Evolutionary conservation across 2,113 vertebrate species (phyloP).

Genomic region (Brachypodius melanocephalos): DNA sequence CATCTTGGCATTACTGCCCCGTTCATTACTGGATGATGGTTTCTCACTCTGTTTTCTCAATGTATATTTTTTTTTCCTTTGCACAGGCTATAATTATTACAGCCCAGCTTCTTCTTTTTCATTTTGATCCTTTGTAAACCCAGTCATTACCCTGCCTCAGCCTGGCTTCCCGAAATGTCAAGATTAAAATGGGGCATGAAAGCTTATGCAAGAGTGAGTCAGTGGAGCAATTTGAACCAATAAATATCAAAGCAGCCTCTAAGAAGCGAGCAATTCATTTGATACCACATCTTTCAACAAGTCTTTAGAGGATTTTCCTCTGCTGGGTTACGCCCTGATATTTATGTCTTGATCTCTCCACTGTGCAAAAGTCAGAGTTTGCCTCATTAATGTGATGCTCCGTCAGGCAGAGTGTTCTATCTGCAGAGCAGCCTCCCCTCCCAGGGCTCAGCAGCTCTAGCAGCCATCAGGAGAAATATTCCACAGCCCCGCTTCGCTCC

Average conservation of each 20-base stretch:
- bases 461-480: constrained; percentile 31
- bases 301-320: constrained; percentile 73
- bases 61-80: constrained; percentile 28
- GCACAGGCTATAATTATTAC: constrained; percentile 66
- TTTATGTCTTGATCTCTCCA: constrained; percentile 58
- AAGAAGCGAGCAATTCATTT: constrained; percentile 80
- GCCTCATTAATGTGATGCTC: constrained; percentile 38
- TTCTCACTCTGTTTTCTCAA: constrained; percentile 70
- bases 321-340: constrained; percentile 67
- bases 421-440: constrained; percentile 23
- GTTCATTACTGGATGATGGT: constrained; percentile 55
- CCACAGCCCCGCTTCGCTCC: background rate
- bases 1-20: background rate
- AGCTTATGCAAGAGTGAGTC: constrained; percentile 76
- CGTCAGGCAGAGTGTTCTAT: background rate
- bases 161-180: constrained; percentile 73
- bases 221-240: constrained; percentile 81
- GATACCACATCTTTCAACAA: constrained; percentile 80
- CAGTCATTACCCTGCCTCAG: constrained; percentile 69
- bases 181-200: constrained; percentile 73
- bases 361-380: constrained; percentile 30
- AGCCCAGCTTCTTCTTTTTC: constrained; percentile 58
- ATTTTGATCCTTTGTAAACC: constrained; percentile 76
- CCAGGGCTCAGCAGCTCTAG: background rate
- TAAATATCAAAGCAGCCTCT: constrained; percentile 79